Conservation (phyloP, 2,888 invertebrate genomes). For the Hyposoter dolosus region DNA sequence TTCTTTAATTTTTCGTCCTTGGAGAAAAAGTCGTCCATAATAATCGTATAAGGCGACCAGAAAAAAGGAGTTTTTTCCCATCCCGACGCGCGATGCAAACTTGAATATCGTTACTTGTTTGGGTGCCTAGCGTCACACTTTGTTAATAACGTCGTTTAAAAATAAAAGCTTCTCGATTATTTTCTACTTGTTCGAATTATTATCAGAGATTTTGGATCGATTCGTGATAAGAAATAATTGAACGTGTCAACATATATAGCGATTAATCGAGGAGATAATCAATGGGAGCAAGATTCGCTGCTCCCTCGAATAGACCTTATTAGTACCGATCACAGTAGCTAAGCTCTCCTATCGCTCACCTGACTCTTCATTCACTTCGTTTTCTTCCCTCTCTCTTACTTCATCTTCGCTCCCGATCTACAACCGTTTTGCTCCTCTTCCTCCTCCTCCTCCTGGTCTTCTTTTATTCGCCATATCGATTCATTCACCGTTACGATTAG, state of each 20-base stretch:
- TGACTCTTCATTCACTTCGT: conserved; percentile 41
- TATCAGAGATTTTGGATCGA: neutral
- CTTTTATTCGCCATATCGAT: conserved; percentile 30
- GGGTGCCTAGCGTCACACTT: too few species aligned
- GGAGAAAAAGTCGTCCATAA: neutral
- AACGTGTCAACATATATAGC: neutral
- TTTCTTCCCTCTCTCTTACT: neutral
- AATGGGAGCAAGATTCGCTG: neutral
- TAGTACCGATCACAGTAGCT: conserved; percentile 21
- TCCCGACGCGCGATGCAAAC: too few species aligned
- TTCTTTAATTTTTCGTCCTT: neutral
- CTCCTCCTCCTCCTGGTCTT: neutral
- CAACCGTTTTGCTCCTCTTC: neutral
- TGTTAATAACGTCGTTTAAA: too few species aligned
- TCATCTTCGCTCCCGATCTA: neutral
- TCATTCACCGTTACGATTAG: conserved; percentile 66
- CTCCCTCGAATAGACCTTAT: conserved; percentile 10
- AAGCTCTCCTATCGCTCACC: conserved; percentile 25
- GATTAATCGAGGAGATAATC: conserved; percentile 11
- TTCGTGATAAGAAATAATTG: neutral
- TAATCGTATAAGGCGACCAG: too few species aligned
- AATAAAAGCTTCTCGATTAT: too few species aligned
- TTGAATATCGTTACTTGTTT: too few species aligned
- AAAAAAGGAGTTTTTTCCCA: too few species aligned
- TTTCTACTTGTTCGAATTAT: neutral